Base-by-base conservation (phyloP, 2,797 vertebrate genomes). In the Acestrorhynchus altus region DNA sequence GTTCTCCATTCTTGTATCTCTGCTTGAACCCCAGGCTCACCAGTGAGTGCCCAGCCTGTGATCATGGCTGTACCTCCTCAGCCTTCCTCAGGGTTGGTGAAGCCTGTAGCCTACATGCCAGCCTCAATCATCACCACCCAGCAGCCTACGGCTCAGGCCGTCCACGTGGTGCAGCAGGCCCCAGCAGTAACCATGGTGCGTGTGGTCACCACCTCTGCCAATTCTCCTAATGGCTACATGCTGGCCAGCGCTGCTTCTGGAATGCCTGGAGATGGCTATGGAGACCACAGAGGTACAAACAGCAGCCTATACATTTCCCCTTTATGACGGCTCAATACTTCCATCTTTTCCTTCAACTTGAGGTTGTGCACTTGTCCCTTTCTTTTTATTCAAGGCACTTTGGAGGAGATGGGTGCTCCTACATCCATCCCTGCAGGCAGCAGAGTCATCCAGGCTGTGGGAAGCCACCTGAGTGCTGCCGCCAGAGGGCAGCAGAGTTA, bases 181-280 rank as follows among this genome's bases (percentile, higher is more conserved):
- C 92, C 96, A 51, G 94, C 96, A 0, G 93, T 98, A 85, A 96
- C 98, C 83, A 98, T 98, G 97, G 93, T 99, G 81, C 91, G 97
- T 47, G 95, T 99, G 78, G 93, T 98, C 63, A 96, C 96, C 86
- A 92, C 93, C 28, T 88, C 94, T 0, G 90, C 91, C 79, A 94
- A 88, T 87, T 94, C 95, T 0, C 93, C 95, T 0, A 99, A 99
- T 0, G 98, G 98, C 7, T 99, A 98, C 90, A 95, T 95, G 80
- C 83, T 95, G 84, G 85, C 93, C 44, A 95, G 94, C 85, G 93
- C 92, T 80, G 24, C 83, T 89, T 0, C 84, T 86, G 0, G 88
- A 83, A 49, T 94, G 42, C 86, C 90, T 11, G 75, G 89, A 1
- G 95, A 96, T 79, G 79, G 88, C 8, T 82, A 86, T 0, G 90